A percentile compares a stretch with the other conserved stretches of the same genome.
Evolutionary conservation across 2,888 invertebrate genomes (phyloP).

Genomic region (Mimachlamys varia): DNA sequence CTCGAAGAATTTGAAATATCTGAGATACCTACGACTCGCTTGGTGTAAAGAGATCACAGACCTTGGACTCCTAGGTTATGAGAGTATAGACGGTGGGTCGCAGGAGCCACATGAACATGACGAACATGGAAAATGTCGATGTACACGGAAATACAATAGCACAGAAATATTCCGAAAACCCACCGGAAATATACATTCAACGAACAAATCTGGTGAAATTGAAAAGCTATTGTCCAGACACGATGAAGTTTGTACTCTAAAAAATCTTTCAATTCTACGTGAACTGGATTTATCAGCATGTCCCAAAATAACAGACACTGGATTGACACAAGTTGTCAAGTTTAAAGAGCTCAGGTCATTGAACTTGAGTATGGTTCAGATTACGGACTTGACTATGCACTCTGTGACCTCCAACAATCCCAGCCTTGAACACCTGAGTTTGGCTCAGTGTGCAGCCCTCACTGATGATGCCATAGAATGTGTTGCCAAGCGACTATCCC

Average conservation of each 20-base stretch:
- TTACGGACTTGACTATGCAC: constrained; percentile 86
- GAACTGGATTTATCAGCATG: constrained; percentile 87
- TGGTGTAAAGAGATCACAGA: constrained; percentile 88
- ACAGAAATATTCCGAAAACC: constrained; percentile 73
- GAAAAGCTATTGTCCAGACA: constrained; percentile 51
- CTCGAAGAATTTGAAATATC: constrained; percentile 85
- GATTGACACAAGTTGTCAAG: constrained; percentile 87
- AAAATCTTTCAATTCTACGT: constrained; percentile 81
- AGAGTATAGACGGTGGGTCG: constrained; percentile 50
- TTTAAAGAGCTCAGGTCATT: constrained; percentile 86
- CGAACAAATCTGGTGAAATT: background rate
- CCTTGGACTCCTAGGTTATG: constrained; percentile 85
- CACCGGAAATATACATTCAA: constrained; percentile 49
- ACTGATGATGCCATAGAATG: constrained; percentile 86
- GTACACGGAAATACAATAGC: constrained; percentile 63
- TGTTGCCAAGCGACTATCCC: constrained; percentile 82
- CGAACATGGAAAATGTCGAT: constrained; percentile 67
- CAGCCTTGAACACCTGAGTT: constrained; percentile 86
- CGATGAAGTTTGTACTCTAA: constrained; percentile 58
- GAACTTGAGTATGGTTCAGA: constrained; percentile 87
- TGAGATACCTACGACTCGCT: constrained; percentile 86
- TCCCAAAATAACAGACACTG: constrained; percentile 88
- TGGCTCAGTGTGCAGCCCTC: constrained; percentile 87
- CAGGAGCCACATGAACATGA: constrained; percentile 59
- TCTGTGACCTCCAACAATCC: constrained; percentile 87